Base-by-base conservation (phyloP, 2,113 vertebrate genomes). In the Oreochromis niloticus region DNA sequence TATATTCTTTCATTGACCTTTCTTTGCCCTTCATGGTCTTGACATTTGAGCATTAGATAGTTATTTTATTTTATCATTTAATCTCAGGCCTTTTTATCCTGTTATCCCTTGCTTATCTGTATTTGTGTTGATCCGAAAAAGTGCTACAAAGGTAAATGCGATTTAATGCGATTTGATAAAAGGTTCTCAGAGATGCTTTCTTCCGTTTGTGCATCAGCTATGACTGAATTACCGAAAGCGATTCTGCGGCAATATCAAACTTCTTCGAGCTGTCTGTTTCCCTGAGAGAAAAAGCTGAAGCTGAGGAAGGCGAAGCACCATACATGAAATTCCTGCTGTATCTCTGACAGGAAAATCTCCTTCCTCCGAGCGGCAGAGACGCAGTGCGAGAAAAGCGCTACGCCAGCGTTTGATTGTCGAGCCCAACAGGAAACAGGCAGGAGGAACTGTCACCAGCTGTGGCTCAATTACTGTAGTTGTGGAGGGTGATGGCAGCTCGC, bases 401-500 rank as follows among this genome's bases (percentile, higher is more conserved):
- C 82, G 68, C 30, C 57, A 2, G n/a, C 10, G 80, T 91, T 88
- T 89, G 90, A 92, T 91, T 89, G 83, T 84, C 19, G 73, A 84
- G 88, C 86, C 85, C 86, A 87, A 83, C 24, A 90, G 87, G 85
- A 94, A 85, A 84, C 80, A 63, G 85, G 61, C 87, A 85, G 85
- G 83, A 82, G 81, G 56, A 90, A 81, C 80, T 93, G 90, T 93
- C 91, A 94, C 36, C 39, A 39, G 88, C 87, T 87, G 92, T 34
- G 24, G 84, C 89, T 93, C 89, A 93, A 95, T 95, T 95, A 94
- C 88, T 84, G 92, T 12, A 81, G 79, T 81, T 91, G 88, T 55
- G 86, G 46, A 85, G 22, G 81, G 81, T 78, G 92, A 92, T 61
- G 83, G 91, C 48, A 30, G 46, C 91, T 83, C 86, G 81, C 43